Conservation (phyloP, 30 jellyfish, hydroid and myxozoan species). For the Aurelia coerulea region DNA sequence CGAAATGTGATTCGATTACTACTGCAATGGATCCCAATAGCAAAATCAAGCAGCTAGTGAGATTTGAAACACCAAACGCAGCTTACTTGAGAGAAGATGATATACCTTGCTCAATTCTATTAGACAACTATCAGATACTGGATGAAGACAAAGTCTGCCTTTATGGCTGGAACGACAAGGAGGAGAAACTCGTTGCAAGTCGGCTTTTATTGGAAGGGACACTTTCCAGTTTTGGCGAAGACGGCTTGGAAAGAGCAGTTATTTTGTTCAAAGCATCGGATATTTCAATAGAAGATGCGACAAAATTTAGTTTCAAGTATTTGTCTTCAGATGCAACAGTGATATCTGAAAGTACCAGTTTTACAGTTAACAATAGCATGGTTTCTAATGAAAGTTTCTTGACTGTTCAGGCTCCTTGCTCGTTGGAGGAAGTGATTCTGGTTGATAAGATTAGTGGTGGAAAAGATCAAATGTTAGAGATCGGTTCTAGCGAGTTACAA, state of each 20-base stretch:
- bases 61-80: conserved; percentile 9
- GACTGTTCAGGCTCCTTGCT: conserved; percentile 1
- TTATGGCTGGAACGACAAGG: conserved; percentile 21
- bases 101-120: conserved; percentile 1
- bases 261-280: conserved; percentile 19
- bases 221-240: neutral
- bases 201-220: conserved; percentile 31
- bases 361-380: conserved; percentile 10
- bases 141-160: conserved; percentile 24
- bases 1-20: no score
- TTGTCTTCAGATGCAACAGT: conserved; percentile 22
- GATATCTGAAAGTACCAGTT: conserved; percentile 36
- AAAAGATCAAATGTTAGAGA: conserved; percentile 20
- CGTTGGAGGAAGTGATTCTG: conserved; percentile 54
- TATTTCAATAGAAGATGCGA: neutral
- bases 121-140: conserved; percentile 3
- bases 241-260: neutral
- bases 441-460: conserved; percentile 13
- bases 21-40: conserved; percentile 15
- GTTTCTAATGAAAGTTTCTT: conserved; percentile 7
- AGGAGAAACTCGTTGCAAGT: neutral
- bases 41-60: neutral
- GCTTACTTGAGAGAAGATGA: conserved; percentile 8
- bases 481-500: conserved; percentile 25
- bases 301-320: conserved; percentile 38